Base-by-base conservation (phyloP, 2,113 vertebrate species). In the Zapornia atra region DNA sequence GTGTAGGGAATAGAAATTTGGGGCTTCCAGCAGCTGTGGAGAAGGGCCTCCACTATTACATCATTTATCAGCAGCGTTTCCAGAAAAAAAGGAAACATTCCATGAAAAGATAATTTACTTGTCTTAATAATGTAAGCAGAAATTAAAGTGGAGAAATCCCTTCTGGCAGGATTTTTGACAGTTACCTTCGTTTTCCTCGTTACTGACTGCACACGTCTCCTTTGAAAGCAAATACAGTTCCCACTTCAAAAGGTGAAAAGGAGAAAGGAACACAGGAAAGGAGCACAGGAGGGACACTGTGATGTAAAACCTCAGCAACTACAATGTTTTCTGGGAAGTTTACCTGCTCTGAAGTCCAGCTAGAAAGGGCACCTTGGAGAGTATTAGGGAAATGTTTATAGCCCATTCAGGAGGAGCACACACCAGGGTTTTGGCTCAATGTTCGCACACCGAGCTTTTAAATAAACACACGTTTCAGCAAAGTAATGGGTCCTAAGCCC, bases 91-190 rank as follows among this genome's bases (percentile, higher is more conserved):
- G 91, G 94, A 97, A 98, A 92, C 71, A 96, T 96, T 98, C 90
- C 95, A 96, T 95, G 89, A 95, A 98, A 97, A 97, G 95, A 96
- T 87, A 97, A 98, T 96, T 97, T 97, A 93, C 86, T 89, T 92
- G 84, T 96, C 94, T 97, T 93, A 96, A 94, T 97, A 97, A 97
- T 53, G 57, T 94, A 95, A 97, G 94, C 75, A 95, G 69, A 92
- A 97, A 95, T 95, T 90, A 86, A 96, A 98, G 86, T 69, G 78
- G 77, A 97, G 81, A 97, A 96, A 93, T 97, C 92, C 81, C 64
- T 96, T 97, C 96, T 97, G 97, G 96, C 93, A 94, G 59, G 72
- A 89, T 59, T 91, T 94, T 95, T 92, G 95, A 95, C 88, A 93
- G 91, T 69, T 92, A 61, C 84, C 68, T 75, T 90, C 33, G 51